phyloP scores from a whole-genome alignment of 2,113 vertebrate species.

The Scomber scombrus region DNA sequence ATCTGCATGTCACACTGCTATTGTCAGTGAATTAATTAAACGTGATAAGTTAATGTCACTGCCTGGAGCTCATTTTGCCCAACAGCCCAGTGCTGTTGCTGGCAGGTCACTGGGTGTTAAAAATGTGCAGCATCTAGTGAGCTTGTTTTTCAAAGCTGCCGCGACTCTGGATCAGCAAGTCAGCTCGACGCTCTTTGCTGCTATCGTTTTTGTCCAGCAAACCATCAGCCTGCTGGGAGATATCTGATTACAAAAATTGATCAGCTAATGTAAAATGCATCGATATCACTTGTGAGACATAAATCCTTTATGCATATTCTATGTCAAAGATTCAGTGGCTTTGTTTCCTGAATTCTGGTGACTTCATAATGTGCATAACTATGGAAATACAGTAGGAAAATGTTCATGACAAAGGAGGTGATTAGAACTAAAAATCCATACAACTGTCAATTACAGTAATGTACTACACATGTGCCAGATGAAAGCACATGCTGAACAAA shows the following conservation, averaged over 20 bases:
- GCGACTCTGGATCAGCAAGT: not conserved
- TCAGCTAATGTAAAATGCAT: slow-evolving; percentile 35
- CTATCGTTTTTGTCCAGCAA: slow-evolving; percentile 28
- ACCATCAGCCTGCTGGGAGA: slow-evolving; percentile 21
- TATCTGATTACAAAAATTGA: slow-evolving; percentile 42
- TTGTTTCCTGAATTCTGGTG: not conserved
- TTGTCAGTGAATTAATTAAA: not conserved
- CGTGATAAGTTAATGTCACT: not conserved
- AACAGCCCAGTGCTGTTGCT: not conserved
- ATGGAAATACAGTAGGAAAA: not conserved
- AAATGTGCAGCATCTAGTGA: not conserved
- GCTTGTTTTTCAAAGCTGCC: slow-evolving; percentile 1
- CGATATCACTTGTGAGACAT: slow-evolving; percentile 9
- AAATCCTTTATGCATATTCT: not conserved
- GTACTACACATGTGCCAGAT: not conserved
- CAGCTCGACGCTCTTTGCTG: not conserved
- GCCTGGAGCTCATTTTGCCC: not conserved
- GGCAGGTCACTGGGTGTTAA: slow-evolving; percentile 14
- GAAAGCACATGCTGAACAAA: not conserved
- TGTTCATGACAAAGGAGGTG: not conserved
- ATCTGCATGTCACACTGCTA: slow-evolving; percentile 21
- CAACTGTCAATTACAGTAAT: too few species aligned
- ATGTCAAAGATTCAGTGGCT: not conserved
- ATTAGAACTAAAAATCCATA: not conserved
- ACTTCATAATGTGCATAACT: not conserved